Evolutionary conservation across 2,797 vertebrate species (phyloP).

Genomic region (Darevskia mixta): DNA sequence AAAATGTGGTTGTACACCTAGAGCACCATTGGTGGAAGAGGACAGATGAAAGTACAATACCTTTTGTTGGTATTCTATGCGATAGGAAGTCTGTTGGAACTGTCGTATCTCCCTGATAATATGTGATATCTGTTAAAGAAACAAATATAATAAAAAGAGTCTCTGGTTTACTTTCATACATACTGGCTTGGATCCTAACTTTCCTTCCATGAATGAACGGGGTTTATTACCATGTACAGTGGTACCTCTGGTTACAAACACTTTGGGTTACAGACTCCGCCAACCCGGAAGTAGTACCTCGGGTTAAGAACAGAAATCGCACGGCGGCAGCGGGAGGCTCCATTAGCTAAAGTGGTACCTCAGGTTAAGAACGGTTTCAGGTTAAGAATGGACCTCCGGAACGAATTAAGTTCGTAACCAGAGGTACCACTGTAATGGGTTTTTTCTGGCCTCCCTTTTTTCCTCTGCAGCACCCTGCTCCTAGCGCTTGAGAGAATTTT

Average conservation of each 20-base stretch:
- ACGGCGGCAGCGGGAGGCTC: no score
- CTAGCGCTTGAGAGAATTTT: background rate
- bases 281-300: no score
- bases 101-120: slow-evolving; percentile 97
- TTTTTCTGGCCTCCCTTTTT: background rate
- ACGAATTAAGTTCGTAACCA: no score
- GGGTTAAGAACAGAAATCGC: no score
- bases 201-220: background rate
- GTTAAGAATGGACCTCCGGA: no score
- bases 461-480: background rate
- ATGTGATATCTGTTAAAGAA: slow-evolving; percentile 89
- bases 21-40: background rate
- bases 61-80: slow-evolving; percentile 95
- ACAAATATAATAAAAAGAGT: background rate
- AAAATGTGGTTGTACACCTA: background rate
- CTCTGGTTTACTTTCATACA: background rate
- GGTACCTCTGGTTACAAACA: no score
- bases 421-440: background rate
- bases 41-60: slow-evolving; percentile 69
- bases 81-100: slow-evolving; percentile 97
- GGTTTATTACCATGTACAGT: background rate
- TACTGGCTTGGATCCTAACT: background rate
- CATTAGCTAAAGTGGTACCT: no score
- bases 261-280: no score
- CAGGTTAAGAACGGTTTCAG: no score